These are phyloP conservation scores for Palythoa caribaeorum DNA, from an alignment of 92 coral and sea anemone species.

Conservation along the genomic window DNA sequence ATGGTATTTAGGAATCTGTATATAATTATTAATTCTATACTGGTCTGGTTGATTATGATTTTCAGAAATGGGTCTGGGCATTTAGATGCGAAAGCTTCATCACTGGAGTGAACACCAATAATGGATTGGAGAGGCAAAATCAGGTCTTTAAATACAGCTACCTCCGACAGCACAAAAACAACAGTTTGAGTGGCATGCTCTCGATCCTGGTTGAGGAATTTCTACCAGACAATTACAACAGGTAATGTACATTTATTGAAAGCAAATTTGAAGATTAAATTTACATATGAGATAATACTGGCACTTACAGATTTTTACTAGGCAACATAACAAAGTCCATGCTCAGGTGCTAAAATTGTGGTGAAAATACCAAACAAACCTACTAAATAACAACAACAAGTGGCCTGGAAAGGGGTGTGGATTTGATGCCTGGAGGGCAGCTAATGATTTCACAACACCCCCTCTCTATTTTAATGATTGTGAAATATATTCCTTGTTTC, in stretches of 20 bases:
- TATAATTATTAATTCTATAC: not conserved
- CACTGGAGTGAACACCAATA: not conserved
- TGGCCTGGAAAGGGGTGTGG: not conserved
- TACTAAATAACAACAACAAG: not conserved
- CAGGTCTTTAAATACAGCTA: constrained; percentile 39
- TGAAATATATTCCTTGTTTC: not conserved
- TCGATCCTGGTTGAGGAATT: not conserved
- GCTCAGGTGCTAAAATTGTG: not conserved
- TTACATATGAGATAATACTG: not conserved
- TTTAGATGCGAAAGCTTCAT: not conserved
- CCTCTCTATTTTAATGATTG: not conserved
- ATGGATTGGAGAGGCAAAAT: constrained; percentile 49
- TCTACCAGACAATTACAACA: constrained; percentile 29
- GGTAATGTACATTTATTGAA: not conserved
- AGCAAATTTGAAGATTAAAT: not conserved
- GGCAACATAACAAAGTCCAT: not conserved
- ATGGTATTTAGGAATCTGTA: not conserved
- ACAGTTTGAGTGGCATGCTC: constrained; percentile 13
- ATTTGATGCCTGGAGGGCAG: not conserved
- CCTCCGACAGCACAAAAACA: not conserved
- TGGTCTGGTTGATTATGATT: not conserved
- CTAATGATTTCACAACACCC: not conserved
- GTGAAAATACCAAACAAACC: not conserved
- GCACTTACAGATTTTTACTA: not conserved
- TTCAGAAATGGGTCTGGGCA: not conserved